Conservation (phyloP, 2,888 invertebrate genomes). For the Drosophila vallismaia region DNA sequence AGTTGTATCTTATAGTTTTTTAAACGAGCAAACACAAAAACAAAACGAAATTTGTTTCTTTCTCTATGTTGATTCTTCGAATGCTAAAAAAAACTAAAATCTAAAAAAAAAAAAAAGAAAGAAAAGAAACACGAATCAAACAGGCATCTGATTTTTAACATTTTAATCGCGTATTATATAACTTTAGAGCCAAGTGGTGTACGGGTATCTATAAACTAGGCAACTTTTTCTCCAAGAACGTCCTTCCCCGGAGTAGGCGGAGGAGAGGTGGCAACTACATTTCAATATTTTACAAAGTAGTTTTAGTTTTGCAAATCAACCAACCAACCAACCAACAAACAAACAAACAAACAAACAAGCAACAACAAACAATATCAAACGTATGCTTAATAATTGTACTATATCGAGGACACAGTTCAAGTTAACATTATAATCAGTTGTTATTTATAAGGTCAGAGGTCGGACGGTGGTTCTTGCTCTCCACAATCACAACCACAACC, state of each 20-base stretch:
- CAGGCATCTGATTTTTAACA: conserved; percentile 30
- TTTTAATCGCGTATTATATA: conserved; percentile 52
- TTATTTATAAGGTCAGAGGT: conserved; percentile 44
- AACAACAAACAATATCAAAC: conserved; percentile 33
- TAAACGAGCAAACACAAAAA: neutral
- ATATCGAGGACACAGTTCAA: conserved; percentile 79
- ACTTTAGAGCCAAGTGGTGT: conserved; percentile 64
- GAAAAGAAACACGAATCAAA: neutral
- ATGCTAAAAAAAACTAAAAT: neutral
- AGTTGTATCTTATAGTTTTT: conserved; percentile 29
- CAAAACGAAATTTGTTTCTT: conserved; percentile 51
- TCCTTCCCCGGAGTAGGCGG: neutral
- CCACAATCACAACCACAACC: neutral
- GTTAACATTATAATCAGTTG: conserved; percentile 80
- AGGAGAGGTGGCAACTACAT: conserved; percentile 39
- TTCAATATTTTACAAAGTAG: conserved; percentile 52
- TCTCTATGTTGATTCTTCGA: conserved; percentile 33
- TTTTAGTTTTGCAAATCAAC: conserved; percentile 49
- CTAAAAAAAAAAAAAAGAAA: too few relatives aligned
- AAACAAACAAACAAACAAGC: conserved; percentile 39
- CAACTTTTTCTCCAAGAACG: conserved; percentile 14
- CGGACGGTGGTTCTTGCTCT: neutral
- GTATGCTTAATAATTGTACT: conserved; percentile 46
- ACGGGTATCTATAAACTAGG: conserved; percentile 57
- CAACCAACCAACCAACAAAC: conserved; percentile 17